These are phyloP conservation scores for Sinocyclocheilus anshuiensis DNA, from an alignment of 2,113 vertebrate genomes.

Conservation along the genomic window DNA sequence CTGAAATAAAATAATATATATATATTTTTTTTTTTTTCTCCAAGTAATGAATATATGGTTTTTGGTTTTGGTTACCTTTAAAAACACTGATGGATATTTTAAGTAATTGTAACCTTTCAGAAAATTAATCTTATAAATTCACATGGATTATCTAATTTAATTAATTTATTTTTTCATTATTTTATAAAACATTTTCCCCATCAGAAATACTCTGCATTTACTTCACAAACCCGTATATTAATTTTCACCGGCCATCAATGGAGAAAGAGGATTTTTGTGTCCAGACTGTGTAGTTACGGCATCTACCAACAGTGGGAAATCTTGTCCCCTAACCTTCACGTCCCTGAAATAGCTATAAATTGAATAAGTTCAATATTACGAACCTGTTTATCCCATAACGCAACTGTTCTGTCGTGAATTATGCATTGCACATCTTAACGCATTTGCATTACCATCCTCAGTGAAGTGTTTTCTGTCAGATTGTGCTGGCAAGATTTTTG, in stretches of 20 bases:
- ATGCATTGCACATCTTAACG: conserved; percentile 10
- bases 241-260: neutral
- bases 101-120: neutral
- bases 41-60: neutral
- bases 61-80: neutral
- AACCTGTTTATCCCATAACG: neutral
- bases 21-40: too few relatives aligned
- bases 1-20: neutral
- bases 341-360: neutral
- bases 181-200: neutral
- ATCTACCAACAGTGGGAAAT: neutral
- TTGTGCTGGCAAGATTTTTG: neutral
- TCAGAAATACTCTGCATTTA: neutral
- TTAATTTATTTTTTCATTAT: neutral
- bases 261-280: neutral
- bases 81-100: neutral
- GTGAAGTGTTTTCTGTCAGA: conserved; percentile 21
- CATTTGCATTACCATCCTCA: conserved; percentile 1
- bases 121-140: neutral
- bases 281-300: neutral
- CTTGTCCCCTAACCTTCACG: neutral
- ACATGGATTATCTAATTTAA: neutral
- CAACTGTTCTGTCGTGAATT: neutral
- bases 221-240: neutral
- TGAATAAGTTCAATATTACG: neutral